Conservation (phyloP, 2,888 invertebrate genomes). For the Sminthurides aquaticus region DNA sequence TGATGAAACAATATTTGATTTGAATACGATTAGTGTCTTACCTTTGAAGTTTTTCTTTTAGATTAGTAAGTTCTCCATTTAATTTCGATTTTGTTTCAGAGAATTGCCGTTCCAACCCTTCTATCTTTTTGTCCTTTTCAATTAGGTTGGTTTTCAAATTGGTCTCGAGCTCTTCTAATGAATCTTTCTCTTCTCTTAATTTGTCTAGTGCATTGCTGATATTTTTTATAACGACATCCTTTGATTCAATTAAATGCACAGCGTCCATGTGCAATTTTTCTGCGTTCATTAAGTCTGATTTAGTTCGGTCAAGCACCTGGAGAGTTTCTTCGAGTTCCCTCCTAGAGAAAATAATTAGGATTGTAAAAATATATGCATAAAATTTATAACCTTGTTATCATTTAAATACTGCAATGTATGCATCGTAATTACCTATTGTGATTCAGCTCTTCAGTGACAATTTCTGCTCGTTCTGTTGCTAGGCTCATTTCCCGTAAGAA, state of each 20-base stretch:
- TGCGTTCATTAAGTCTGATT: slow-evolving; percentile 36
- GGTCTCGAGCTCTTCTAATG: slow-evolving; percentile 46
- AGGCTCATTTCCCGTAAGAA: slow-evolving; percentile 40
- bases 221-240: slow-evolving; percentile 34
- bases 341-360: slow-evolving; percentile 19
- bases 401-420: slow-evolving; percentile 3
- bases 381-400: background rate
- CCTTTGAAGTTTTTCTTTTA: slow-evolving; percentile 39
- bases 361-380: background rate
- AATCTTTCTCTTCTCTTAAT: slow-evolving; percentile 44
- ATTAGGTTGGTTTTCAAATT: slow-evolving; percentile 46
- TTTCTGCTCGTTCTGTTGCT: slow-evolving; percentile 38
- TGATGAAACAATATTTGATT: background rate
- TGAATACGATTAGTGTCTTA: no score
- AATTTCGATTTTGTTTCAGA: slow-evolving; percentile 37
- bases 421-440: slow-evolving; percentile 31
- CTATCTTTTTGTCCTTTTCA: slow-evolving; percentile 41
- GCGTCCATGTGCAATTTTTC: slow-evolving; percentile 43
- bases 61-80: slow-evolving; percentile 29
- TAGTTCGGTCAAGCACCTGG: slow-evolving; percentile 39
- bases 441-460: slow-evolving; percentile 39
- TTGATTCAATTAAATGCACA: slow-evolving; percentile 37
- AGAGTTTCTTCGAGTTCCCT: slow-evolving; percentile 41
- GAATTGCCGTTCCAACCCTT: slow-evolving; percentile 35
- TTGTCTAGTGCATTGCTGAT: slow-evolving; percentile 44